Evolutionary conservation across 1,140 invertebrate species (phyloP), one percentile per base, ranked within the genome.

Genomic region (Brachionus calyciflorus): DNA sequence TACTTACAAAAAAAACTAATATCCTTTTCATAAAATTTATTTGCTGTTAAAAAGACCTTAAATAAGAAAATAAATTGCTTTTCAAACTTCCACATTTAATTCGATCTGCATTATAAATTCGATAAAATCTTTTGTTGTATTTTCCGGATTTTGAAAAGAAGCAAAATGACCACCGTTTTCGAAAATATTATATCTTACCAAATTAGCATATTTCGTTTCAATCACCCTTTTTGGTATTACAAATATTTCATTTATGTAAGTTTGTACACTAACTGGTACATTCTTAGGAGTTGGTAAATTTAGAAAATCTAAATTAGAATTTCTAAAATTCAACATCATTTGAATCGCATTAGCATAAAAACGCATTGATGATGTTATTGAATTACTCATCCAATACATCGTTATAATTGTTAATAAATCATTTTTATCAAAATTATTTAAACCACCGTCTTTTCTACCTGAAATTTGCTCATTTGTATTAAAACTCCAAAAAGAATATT

Each of bases 321-420:
- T 21, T 37, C 89, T 87, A 2, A 88, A 19, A 17, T 77, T 19
- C 84, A 79, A 33, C 88, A 76, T 0, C 68, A 79, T 0, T 81
- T 60, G 84, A 65, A 89, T 87, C 0, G 80, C 84, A 82, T 93
- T 92, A 0, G 90, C 85, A 79, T 93, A 94, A 5, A 92, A 83
- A 69, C 93, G 86, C 80, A 89, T 85, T 0, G 91, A 91, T 0
- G 91, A 90, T 0, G 90, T 91, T 1, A 93, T 91, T 0, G 89
- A 89, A 77, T 89, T 89, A 0, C 90, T 89, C 0, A 90, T 80
- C 90, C 92, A 96, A 82, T 94, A 96, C 30, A 94, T 83, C 91
- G 93, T 94, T 0, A 95, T 81, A 81, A 93, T 93, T 78, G 94
- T 93, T 3, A 96, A 83, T 3, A 95, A 82, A 79, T 93, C 90